Percentiles rank a stretch among this genome's conserved stretches.
These are phyloP conservation scores for Nixonia krombeini DNA, from an alignment of 1,140 invertebrate genomes.

Conservation along the genomic window DNA sequence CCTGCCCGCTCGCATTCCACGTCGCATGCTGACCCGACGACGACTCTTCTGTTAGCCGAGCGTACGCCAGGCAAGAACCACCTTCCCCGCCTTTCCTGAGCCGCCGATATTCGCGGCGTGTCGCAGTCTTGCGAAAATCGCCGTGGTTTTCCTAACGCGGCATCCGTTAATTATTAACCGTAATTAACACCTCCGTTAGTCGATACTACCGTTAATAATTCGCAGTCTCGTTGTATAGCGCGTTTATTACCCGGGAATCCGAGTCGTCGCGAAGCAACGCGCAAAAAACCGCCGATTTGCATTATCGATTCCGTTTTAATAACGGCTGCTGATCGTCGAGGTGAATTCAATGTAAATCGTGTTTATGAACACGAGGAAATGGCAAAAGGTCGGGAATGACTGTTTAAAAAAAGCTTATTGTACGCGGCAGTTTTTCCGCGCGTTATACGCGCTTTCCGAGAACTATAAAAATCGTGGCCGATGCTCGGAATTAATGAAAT, in stretches of 20 bases:
- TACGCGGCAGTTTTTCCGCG: too few species aligned
- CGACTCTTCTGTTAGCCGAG: slow-evolving; percentile 19
- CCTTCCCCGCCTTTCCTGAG: too few species aligned
- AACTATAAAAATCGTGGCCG: slow-evolving; percentile 4
- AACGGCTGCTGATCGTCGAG: neutral
- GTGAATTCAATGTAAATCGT: neutral
- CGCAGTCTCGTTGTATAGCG: too few species aligned
- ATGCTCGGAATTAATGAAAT: slow-evolving; percentile 13
- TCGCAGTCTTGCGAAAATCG: too few species aligned
- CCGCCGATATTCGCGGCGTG: too few species aligned
- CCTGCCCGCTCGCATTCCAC: slow-evolving; percentile 46
- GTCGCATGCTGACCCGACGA: slow-evolving; percentile 21
- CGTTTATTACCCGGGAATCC: slow-evolving; percentile 5
- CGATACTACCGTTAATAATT: too few species aligned
- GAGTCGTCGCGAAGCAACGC: slow-evolving; percentile 1
- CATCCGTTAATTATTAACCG: too few species aligned
- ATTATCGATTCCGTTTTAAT: slow-evolving; percentile 6
- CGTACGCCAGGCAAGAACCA: too few species aligned
- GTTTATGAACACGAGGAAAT: slow-evolving; percentile 6
- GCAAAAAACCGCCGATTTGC: neutral
- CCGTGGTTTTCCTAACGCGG: too few species aligned
- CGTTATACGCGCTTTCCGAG: too few species aligned
- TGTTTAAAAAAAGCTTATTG: slow-evolving; percentile 1
- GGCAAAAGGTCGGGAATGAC: neutral
- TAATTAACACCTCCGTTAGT: too few species aligned